A percentile compares a stretch with the other conserved stretches of the same genome.
Conservation (phyloP, 2,113 vertebrate genomes). For the Triplophysa tibetana region DNA sequence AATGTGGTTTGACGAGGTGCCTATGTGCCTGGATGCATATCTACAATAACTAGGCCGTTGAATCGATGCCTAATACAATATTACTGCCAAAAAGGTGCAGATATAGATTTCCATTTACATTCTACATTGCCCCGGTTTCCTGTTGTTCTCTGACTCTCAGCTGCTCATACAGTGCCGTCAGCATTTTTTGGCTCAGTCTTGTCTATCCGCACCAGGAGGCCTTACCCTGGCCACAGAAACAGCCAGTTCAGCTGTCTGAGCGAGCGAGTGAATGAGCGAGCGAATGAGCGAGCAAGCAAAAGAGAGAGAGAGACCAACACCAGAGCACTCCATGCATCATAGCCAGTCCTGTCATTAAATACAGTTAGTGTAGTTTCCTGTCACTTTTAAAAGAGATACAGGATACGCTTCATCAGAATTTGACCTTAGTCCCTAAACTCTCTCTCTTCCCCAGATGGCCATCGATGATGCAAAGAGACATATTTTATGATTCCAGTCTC, state of each 20-base stretch:
- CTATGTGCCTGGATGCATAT: background rate
- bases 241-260: slow-evolving; percentile 29
- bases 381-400: slow-evolving; percentile 6
- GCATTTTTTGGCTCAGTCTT: slow-evolving; percentile 57
- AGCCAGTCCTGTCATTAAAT: slow-evolving; percentile 8
- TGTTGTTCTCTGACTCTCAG: slow-evolving; percentile 64
- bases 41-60: background rate
- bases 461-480: slow-evolving; percentile 51
- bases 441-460: background rate
- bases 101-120: slow-evolving; percentile 41
- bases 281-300: background rate
- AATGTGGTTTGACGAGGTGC: background rate
- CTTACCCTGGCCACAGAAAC: slow-evolving; percentile 49
- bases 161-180: slow-evolving; percentile 60
- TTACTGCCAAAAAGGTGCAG: slow-evolving; percentile 27
- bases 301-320: background rate
- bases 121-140: slow-evolving; percentile 64
- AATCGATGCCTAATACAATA: background rate
- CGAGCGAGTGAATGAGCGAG: background rate
- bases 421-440: slow-evolving; percentile 9
- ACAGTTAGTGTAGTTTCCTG: slow-evolving; percentile 9
- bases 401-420: slow-evolving; percentile 4
- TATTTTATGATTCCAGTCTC: slow-evolving; percentile 45
- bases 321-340: background rate
- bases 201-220: slow-evolving; percentile 38